These are phyloP conservation scores for Nomada ferruginata DNA, from an alignment of 2,888 invertebrate genomes.

Conservation along the genomic window DNA sequence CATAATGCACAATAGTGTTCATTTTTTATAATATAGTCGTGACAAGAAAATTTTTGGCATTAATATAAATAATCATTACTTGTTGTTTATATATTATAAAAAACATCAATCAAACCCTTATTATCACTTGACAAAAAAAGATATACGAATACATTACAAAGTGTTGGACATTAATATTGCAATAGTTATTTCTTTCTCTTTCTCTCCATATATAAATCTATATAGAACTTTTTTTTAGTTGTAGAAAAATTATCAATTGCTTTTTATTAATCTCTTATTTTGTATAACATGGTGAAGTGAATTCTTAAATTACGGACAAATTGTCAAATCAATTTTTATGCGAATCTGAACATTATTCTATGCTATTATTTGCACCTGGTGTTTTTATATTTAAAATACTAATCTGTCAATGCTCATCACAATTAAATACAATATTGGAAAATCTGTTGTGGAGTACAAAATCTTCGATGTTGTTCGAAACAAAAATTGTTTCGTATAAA, in stretches of 20 bases:
- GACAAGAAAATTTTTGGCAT: neutral
- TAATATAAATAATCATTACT: neutral
- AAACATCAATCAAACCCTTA: neutral
- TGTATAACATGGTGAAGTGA: neutral
- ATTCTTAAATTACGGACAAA: neutral
- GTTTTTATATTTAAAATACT: neutral
- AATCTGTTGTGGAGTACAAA: constrained; percentile 13
- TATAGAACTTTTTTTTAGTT: constrained; percentile 13
- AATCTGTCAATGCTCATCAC: constrained; percentile 2
- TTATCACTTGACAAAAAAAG: neutral
- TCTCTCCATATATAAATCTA: constrained; percentile 4
- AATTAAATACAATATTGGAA: neutral
- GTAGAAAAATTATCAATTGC: constrained; percentile 42
- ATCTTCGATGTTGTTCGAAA: neutral
- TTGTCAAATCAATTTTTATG: constrained; percentile 3
- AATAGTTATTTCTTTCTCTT: neutral
- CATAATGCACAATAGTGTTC: neutral
- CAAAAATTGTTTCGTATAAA: neutral
- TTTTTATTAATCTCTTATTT: constrained; percentile 6
- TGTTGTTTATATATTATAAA: neutral
- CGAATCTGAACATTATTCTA: constrained; percentile 1
- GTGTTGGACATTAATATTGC: constrained; percentile 18
- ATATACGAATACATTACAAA: constrained; percentile 1
- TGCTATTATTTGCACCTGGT: neutral
- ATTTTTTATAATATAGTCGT: constrained; percentile 1